Evolutionary conservation across 2,888 invertebrate species (phyloP).

Genomic region (Andrena hattorfiana): DNA sequence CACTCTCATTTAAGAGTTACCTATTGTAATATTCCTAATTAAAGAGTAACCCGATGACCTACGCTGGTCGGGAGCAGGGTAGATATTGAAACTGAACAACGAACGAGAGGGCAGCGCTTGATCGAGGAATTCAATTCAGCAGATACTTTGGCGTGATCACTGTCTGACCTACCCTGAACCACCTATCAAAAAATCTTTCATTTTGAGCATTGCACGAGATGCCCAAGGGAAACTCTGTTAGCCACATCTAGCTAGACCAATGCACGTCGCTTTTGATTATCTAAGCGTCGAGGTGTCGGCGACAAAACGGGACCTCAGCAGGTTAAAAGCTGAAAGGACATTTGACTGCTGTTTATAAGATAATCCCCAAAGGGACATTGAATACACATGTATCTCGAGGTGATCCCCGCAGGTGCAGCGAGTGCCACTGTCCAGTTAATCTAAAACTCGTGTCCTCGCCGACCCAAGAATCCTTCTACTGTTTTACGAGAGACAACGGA

Average conservation of each 20-base stretch:
- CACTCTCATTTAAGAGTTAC: neutral
- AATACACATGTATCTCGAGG: constrained; percentile 45
- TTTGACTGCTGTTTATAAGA: constrained; percentile 20
- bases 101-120: neutral
- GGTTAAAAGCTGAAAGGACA: neutral
- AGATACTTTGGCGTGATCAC: too few species aligned
- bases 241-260: neutral
- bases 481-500: constrained; percentile 51
- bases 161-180: too few species aligned
- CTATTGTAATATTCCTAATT: neutral
- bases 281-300: neutral
- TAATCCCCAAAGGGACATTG: constrained; percentile 14
- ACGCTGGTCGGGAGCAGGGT: neutral
- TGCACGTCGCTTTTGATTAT: neutral
- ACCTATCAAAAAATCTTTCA: too few species aligned
- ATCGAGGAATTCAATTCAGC: too few species aligned
- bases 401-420: constrained; percentile 49
- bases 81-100: neutral
- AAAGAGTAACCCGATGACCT: constrained; percentile 1
- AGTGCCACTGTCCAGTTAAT: constrained; percentile 55
- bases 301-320: neutral
- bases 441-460: constrained; percentile 58
- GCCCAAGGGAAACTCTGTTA: neutral
- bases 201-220: neutral
- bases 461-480: constrained; percentile 50